These are phyloP conservation scores for Acrossocheilus wenchowensis DNA, from an alignment of 2,797 vertebrate genomes.

Conservation along the genomic window DNA sequence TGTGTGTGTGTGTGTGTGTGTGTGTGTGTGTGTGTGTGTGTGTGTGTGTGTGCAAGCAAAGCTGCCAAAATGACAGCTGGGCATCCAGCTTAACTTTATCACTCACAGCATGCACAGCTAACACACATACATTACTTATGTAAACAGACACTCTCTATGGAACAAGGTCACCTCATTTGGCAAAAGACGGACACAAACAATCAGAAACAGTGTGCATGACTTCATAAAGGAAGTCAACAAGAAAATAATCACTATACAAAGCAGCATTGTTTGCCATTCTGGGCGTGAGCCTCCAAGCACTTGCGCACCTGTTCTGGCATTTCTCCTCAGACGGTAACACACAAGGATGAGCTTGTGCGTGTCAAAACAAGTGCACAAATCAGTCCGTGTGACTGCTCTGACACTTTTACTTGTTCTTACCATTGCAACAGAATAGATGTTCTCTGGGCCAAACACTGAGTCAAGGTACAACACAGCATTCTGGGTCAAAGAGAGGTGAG, in stretches of 20 bases:
- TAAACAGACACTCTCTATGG: not conserved
- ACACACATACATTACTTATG: slow-evolving; percentile 46
- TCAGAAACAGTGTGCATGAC: not conserved
- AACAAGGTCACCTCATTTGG: slow-evolving; percentile 40
- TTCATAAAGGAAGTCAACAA: not conserved
- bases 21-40: not conserved
- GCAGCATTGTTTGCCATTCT: slow-evolving; percentile 10
- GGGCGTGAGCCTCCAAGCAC: slow-evolving; percentile 32
- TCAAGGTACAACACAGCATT: slow-evolving; percentile 79
- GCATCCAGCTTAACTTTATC: not conserved
- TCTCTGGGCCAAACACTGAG: slow-evolving; percentile 78
- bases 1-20: not conserved
- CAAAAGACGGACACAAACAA: slow-evolving; percentile 22
- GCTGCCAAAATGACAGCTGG: slow-evolving; percentile 63
- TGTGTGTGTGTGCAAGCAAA: not conserved
- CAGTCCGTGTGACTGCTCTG: not conserved
- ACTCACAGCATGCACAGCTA: slow-evolving; percentile 22
- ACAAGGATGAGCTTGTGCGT: not conserved
- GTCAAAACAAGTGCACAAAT: slow-evolving; percentile 24
- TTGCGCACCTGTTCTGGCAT: slow-evolving; percentile 71
- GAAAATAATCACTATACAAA: slow-evolving; percentile 23
- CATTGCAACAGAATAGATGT: slow-evolving; percentile 75
- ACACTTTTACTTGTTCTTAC: slow-evolving; percentile 71
- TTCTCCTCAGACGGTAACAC: slow-evolving; percentile 7
- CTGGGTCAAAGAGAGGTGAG: slow-evolving; percentile 64